Evolutionary conservation across 1,140 invertebrate species (phyloP).

Genomic region (Drosophila nigromelanica): DNA sequence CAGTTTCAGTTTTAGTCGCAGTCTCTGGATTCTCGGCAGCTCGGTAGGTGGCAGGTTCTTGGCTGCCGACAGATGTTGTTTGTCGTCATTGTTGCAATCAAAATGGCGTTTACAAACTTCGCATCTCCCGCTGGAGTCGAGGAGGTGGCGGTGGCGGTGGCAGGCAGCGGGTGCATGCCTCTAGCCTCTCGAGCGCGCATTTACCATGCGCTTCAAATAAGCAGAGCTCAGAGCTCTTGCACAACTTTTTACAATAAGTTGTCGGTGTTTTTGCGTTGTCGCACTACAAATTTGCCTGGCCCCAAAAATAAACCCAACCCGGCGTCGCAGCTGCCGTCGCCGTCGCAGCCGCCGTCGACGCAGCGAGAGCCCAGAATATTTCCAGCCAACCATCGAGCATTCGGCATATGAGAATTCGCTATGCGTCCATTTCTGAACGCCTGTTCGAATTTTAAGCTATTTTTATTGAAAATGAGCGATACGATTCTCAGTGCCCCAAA

Average conservation of each 20-base stretch:
- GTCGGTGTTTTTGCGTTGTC: conserved; percentile 20
- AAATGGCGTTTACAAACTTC: conserved; percentile 48
- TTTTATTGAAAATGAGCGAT: conserved; percentile 82
- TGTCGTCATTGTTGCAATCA: conserved; percentile 49
- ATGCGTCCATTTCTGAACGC: conserved; percentile 52
- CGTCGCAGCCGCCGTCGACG: conserved; percentile 3
- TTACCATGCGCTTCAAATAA: conserved; percentile 6
- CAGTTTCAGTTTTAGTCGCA: conserved; percentile 25
- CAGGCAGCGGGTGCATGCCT: too few species aligned
- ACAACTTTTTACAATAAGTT: conserved; percentile 45
- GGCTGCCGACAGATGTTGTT: conserved; percentile 40
- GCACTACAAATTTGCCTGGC: conserved; percentile 42
- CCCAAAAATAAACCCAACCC: conserved; percentile 49
- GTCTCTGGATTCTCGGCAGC: conserved; percentile 22
- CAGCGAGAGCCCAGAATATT: conserved; percentile 21
- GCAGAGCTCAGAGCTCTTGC: conserved; percentile 37
- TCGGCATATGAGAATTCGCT: conserved; percentile 27
- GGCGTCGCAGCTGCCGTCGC: not conserved
- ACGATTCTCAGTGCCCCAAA: conserved; percentile 55
- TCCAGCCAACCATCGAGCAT: conserved; percentile 5
- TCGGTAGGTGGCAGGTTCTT: conserved; percentile 39
- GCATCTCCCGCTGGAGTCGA: not conserved
- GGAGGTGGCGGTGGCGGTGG: too few species aligned
- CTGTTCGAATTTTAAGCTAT: conserved; percentile 80
- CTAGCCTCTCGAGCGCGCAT: not conserved